A percentile compares a stretch with the other conserved stretches of the same genome.
Conservation (phyloP, 2,113 vertebrate genomes). For the Coturnix japonica region DNA sequence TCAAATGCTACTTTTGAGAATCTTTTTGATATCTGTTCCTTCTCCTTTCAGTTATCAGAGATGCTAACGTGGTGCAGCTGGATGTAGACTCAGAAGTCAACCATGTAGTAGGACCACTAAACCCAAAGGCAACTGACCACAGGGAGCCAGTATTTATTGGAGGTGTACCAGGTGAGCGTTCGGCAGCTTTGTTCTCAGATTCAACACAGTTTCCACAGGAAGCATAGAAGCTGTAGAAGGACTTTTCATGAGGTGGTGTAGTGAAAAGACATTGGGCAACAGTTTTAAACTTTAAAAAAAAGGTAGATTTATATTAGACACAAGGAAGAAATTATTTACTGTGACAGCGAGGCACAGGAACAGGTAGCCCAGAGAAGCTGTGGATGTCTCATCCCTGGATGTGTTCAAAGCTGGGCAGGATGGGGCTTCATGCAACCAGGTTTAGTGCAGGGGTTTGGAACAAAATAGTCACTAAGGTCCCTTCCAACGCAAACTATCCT, state of each 20-base stretch:
- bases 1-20: neutral
- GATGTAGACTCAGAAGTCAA: conserved; percentile 93
- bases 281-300: neutral
- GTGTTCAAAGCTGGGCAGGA: neutral
- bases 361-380: neutral
- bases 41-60: conserved; percentile 86
- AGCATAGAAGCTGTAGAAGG: neutral
- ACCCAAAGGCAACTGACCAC: conserved; percentile 74
- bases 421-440: neutral
- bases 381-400: neutral
- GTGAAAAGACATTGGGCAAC: neutral
- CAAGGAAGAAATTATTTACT: neutral
- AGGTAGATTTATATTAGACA: neutral
- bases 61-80: conserved; percentile 88
- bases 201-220: neutral
- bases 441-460: neutral
- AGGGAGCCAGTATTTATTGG: conserved; percentile 90
- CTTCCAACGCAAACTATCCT: neutral
- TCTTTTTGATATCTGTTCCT: neutral
- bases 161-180: conserved; percentile 88
- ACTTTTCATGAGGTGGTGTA: neutral
- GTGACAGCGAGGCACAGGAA: neutral
- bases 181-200: neutral
- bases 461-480: neutral
- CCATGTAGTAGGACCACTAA: conserved; percentile 86